phyloP scores from a whole-genome alignment of 2,888 invertebrate genomes.

The Biston stratarius region DNA sequence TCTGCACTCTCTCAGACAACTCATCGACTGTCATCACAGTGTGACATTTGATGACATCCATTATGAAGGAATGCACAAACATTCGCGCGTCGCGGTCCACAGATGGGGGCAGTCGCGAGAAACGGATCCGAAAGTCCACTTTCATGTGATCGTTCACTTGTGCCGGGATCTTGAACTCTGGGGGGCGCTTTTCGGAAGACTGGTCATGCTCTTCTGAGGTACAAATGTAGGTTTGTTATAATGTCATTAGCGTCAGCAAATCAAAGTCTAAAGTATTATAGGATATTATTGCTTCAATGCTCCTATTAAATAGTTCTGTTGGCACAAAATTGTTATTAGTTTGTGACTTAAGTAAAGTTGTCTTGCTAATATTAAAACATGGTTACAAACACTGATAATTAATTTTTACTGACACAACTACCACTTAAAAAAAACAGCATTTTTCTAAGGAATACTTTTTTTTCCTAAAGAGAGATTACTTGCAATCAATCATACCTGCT shows the following conservation, averaged over 20 bases:
- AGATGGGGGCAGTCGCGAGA: conserved; percentile 63
- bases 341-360: no score
- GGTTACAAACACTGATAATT: no score
- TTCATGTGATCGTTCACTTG: conserved; percentile 76
- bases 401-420: no score
- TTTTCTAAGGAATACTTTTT: no score
- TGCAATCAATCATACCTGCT: conserved; percentile 40
- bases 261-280: no score
- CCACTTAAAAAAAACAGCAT: no score
- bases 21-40: conserved; percentile 91
- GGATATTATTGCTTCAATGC: no score
- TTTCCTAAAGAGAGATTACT: no score
- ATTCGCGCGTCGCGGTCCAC: conserved; percentile 89
- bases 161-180: conserved; percentile 74
- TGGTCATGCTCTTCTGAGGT: conserved; percentile 70
- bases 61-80: conserved; percentile 89
- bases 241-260: no score
- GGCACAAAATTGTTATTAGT: no score
- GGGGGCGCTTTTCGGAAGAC: conserved; percentile 59
- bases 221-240: not conserved
- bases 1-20: conserved; percentile 95
- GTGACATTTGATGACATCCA: conserved; percentile 87
- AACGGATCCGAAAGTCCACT: conserved; percentile 78
- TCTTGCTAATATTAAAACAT: no score
- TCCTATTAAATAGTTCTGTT: no score